Evolutionary conservation across 2,797 vertebrate genomes (phyloP).

Genomic region (Glossophaga mutica): DNA sequence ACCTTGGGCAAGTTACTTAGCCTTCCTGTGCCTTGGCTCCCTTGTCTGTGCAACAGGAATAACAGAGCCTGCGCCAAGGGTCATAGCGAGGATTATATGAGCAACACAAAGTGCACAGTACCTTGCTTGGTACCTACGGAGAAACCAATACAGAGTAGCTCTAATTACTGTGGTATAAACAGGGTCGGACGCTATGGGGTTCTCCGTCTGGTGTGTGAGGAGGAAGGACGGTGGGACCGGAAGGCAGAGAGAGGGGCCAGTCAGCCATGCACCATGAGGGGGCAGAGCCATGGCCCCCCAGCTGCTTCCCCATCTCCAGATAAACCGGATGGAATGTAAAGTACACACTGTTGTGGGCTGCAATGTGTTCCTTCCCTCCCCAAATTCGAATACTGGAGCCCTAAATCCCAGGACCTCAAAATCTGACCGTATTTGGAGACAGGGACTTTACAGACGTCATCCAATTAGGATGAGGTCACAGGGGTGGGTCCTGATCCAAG

Average conservation of each 20-base stretch:
- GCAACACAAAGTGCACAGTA: neutral
- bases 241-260: neutral
- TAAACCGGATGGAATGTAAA: neutral
- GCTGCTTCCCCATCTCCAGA: neutral
- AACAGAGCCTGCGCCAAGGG: neutral
- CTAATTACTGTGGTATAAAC: neutral
- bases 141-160: neutral
- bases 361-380: neutral
- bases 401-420: neutral
- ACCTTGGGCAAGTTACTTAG: neutral
- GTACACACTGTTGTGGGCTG: fast-evolving
- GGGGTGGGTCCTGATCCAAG: neutral
- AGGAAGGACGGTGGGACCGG: neutral
- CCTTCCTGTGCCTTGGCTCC: neutral
- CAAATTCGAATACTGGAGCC: neutral
- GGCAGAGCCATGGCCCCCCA: neutral
- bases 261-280: neutral
- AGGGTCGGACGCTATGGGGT: neutral
- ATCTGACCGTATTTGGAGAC: neutral
- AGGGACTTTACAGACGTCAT: neutral
- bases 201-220: neutral
- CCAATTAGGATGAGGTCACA: neutral
- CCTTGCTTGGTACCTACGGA: neutral
- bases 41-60: neutral
- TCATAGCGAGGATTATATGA: fast-evolving